Evolutionary conservation across 2,888 invertebrate genomes (phyloP).

Genomic region (Diadegma fenestrale): DNA sequence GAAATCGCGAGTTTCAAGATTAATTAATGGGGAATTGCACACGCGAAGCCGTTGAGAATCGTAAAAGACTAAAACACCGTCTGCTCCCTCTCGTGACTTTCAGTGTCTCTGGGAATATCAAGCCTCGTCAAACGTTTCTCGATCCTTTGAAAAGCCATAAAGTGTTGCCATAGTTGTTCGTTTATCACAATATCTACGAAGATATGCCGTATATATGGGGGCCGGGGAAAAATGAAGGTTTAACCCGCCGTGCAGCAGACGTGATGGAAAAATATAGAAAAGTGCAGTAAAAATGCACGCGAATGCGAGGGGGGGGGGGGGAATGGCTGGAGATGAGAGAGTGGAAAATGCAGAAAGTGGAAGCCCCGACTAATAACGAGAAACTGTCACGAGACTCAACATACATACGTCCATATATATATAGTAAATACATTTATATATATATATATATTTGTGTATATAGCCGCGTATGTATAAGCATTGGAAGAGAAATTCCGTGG

Average conservation of each 20-base stretch:
- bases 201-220: background rate
- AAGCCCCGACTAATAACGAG: conserved; percentile 66
- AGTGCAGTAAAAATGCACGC: background rate
- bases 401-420: too few relatives aligned
- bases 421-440: too few relatives aligned
- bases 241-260: background rate
- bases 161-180: background rate
- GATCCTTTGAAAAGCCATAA: conserved; percentile 8
- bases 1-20: too few relatives aligned
- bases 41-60: background rate
- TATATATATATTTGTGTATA: conserved; percentile 5
- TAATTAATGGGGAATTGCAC: background rate
- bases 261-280: background rate
- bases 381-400: conserved; percentile 65
- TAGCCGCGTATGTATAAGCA: conserved; percentile 14
- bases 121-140: background rate
- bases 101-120: background rate
- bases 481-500: conserved; percentile 46
- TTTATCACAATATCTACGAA: background rate
- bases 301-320: background rate
- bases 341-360: conserved; percentile 53
- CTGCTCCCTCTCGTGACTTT: background rate
- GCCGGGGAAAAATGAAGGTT: background rate
- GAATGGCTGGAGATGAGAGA: conserved; percentile 55
- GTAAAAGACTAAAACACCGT: background rate